Evolutionary conservation across 2,888 invertebrate species (phyloP), one percentile per base, ranked within the genome.

Genomic region (Acanthopleura granulata): DNA sequence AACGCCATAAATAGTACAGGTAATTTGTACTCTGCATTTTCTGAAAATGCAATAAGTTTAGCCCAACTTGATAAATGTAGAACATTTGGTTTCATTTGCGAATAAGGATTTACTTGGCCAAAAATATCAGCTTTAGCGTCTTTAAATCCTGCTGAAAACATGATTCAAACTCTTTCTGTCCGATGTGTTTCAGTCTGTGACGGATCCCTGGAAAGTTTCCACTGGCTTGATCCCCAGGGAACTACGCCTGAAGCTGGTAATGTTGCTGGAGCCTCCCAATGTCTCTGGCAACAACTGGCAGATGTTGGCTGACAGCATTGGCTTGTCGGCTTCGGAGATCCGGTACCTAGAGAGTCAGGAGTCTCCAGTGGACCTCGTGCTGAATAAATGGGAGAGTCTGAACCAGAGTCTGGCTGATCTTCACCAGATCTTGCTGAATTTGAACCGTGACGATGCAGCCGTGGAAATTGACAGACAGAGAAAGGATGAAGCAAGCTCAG

Each of bases 381-480:
- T 81, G 25, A 74, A 79, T 4, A 76, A 75, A 27, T 83, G 80
- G 81, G 50, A 76, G 25, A 78, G 79, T 18, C 74, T 77, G n/a
- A 76, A 75, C 15, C 75, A 73, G 66, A 57, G 74, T 4, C 61
- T 81, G 16, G 57, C 49, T 1, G 79, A 80, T 25, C 72, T 83
- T 25, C 71, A 77, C 29, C n/a, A 75, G n/a, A 51, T 79, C 12
- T 75, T 83, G 73, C 49, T 50, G 15, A 75, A 77, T 12, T 80
- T 83, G 25, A 70, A 79, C 14, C 74, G 83, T 57, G 75, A 71
- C 6, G 83, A 83, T 73, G 81, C 77, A 3, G 83, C 78, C 3
- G 76, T 72, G 18, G 79, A 81, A 74, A 74, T 82, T n/a, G 61
- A 51, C 15, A 76, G 76, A 70, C 40, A 40, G 4, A 40, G 40